Percentiles rank a stretch among this genome's conserved stretches.
Evolutionary conservation across 2,888 invertebrate genomes (phyloP).

Genomic region (Idaea straminata): DNA sequence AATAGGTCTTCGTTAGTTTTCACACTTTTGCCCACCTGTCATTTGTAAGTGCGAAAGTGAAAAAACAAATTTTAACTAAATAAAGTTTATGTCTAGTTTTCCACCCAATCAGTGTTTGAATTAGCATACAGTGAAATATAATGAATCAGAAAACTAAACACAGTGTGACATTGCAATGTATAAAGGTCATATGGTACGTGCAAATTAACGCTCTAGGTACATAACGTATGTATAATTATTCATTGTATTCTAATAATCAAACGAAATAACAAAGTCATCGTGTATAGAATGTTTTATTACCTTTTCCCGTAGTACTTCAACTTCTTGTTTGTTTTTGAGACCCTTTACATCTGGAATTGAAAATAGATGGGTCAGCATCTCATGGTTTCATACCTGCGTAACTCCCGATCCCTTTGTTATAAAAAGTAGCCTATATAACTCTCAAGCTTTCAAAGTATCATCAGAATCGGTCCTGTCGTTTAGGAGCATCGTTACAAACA

Average conservation of each 20-base stretch:
- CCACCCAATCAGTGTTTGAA: too few species aligned
- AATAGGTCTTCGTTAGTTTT: too few species aligned
- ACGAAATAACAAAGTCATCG: background rate
- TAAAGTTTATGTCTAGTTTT: too few species aligned
- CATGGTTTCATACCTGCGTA: too few species aligned
- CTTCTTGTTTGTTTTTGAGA: slow-evolving; percentile 88
- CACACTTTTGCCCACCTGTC: too few species aligned
- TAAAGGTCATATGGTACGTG: background rate
- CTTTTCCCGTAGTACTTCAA: slow-evolving; percentile 94
- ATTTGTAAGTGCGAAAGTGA: too few species aligned
- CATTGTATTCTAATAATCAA: slow-evolving; percentile 15
- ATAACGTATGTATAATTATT: background rate
- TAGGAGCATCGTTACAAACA: too few species aligned
- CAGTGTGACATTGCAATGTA: background rate
- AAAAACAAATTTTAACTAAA: too few species aligned
- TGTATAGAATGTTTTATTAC: slow-evolving; percentile 52
- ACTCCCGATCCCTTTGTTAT: too few species aligned
- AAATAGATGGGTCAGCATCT: slow-evolving; percentile 5
- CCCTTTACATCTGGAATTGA: slow-evolving; percentile 90
- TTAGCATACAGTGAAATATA: background rate
- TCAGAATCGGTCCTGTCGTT: too few species aligned
- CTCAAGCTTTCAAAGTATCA: too few species aligned
- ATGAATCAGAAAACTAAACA: background rate
- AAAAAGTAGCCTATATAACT: too few species aligned
- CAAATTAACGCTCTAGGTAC: background rate